Percentiles rank a stretch among this genome's conserved stretches.
Evolutionary conservation across 2,797 vertebrate genomes (phyloP).

Genomic region (Melanotaenia trifasciata): DNA sequence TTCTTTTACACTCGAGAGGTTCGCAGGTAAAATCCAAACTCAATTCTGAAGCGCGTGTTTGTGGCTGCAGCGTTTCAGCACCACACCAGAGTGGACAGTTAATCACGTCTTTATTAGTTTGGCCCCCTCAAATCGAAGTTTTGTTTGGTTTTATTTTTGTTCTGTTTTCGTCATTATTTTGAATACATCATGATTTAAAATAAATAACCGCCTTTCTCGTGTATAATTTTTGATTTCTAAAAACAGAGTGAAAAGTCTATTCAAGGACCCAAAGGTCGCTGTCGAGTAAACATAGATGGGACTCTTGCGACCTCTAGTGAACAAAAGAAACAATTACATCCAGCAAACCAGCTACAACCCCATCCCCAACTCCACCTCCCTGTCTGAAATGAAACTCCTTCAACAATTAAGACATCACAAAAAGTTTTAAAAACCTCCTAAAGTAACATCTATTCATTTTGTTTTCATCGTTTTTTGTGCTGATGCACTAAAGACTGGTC

Average conservation of each 20-base stretch:
- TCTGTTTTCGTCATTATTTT: background rate
- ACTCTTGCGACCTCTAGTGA: slow-evolving; percentile 57
- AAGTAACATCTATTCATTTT: no score
- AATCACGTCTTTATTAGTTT: background rate
- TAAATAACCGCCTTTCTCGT: background rate
- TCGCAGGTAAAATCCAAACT: background rate
- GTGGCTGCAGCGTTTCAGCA: slow-evolving; percentile 64
- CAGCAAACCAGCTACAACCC: no score
- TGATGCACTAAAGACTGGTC: no score
- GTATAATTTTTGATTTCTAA: slow-evolving; percentile 11
- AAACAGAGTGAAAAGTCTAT: background rate
- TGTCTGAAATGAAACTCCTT: no score
- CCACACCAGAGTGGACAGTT: slow-evolving; percentile 66
- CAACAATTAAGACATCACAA: no score
- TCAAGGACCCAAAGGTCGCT: background rate
- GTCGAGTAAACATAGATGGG: background rate
- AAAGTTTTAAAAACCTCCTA: no score
- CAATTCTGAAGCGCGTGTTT: background rate
- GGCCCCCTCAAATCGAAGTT: accelerated
- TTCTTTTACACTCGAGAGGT: background rate
- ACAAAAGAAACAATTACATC: background rate
- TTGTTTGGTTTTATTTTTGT: background rate
- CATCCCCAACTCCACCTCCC: no score
- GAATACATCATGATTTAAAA: background rate
- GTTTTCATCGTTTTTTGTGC: no score